These are phyloP conservation scores for Laspeyria flexula DNA, from an alignment of 2,888 invertebrate genomes.

Conservation along the genomic window DNA sequence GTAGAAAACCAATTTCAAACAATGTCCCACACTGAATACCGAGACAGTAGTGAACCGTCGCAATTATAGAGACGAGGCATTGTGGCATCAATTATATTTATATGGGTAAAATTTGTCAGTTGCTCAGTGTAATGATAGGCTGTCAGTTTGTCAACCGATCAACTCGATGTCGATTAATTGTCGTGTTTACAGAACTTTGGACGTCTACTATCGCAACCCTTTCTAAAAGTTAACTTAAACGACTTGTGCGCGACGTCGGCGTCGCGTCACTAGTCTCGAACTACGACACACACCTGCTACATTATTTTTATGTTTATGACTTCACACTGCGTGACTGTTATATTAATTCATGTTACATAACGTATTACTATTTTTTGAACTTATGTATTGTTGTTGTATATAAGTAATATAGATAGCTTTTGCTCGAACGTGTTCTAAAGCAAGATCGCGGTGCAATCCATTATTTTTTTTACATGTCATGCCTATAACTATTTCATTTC, in stretches of 20 bases:
- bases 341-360: too few species aligned
- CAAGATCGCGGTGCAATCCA: too few species aligned
- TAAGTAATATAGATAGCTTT: too few species aligned
- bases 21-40: background rate
- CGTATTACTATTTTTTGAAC: too few species aligned
- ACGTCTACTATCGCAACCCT: background rate
- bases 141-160: constrained; percentile 3
- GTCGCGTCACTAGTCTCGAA: too few species aligned
- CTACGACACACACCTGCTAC: background rate
- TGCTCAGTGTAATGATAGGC: background rate
- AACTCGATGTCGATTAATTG: constrained; percentile 3
- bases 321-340: background rate
- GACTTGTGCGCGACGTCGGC: background rate
- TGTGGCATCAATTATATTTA: background rate
- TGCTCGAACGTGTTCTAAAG: too few species aligned
- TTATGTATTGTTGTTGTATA: too few species aligned
- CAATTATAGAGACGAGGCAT: background rate
- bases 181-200: background rate
- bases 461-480: too few species aligned
- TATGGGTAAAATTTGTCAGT: constrained; percentile 1
- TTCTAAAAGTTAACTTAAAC: background rate
- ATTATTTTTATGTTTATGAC: background rate
- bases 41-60: background rate
- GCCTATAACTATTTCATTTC: too few species aligned
- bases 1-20: background rate